Conservation (phyloP, 1,140 invertebrate species). For the Eriosoma lanigerum region DNA sequence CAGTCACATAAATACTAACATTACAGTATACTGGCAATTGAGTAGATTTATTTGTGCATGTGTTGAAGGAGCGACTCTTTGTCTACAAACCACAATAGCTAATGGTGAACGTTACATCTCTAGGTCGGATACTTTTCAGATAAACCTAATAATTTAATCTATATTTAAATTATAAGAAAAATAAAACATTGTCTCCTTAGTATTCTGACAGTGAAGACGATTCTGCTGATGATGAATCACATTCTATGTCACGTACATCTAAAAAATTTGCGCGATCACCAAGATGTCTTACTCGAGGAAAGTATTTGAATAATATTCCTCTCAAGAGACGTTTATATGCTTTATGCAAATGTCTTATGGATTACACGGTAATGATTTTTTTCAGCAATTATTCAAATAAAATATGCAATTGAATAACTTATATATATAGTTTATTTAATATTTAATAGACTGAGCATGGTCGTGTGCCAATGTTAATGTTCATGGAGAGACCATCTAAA, state of each 20-base stretch:
- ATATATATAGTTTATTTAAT: conserved; percentile 41
- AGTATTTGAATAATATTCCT: conserved; percentile 66
- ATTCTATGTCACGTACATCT: conserved; percentile 57
- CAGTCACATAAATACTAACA: too few species aligned
- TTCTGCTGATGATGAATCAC: conserved; percentile 54
- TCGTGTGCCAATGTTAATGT: conserved; percentile 83
- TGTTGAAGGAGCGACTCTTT: too few species aligned
- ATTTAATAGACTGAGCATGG: conserved; percentile 71
- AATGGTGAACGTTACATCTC: too few species aligned
- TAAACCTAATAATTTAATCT: too few species aligned
- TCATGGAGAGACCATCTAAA: conserved; percentile 95
- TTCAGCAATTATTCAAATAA: conserved; percentile 52
- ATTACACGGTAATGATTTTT: conserved; percentile 66
- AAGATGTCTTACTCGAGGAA: conserved; percentile 62
- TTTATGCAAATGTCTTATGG: conserved; percentile 74
- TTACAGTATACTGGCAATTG: too few species aligned
- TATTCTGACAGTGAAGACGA: conserved; percentile 57
- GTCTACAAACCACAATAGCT: too few species aligned
- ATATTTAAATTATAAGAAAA: background rate
- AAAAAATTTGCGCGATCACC: conserved; percentile 60
- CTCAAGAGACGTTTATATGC: conserved; percentile 74
- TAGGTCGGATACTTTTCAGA: too few species aligned
- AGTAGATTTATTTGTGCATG: too few species aligned
- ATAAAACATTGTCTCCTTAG: conserved; percentile 51
- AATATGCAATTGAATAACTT: conserved; percentile 14